phyloP scores from a whole-genome alignment of 1,140 invertebrate species.

The Drosophila micromelanica region DNA sequence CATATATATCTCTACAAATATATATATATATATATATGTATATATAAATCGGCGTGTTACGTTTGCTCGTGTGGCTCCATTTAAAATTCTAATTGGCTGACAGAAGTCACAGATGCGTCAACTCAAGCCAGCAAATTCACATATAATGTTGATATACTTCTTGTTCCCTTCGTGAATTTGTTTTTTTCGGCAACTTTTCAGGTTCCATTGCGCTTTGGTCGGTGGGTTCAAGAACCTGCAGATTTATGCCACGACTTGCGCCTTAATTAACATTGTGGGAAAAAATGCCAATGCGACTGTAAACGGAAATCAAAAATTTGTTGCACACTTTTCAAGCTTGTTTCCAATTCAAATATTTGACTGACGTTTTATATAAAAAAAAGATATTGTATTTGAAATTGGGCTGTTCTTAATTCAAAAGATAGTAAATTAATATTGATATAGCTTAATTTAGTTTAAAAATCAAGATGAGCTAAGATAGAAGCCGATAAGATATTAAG shows the following conservation, averaged over 20 bases:
- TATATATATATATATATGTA: conserved; percentile 4
- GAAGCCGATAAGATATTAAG: too few species aligned
- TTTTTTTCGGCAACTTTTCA: conserved; percentile 3
- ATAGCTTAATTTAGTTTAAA: too few species aligned
- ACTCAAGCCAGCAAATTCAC: too few species aligned
- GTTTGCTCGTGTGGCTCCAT: conserved; percentile 21
- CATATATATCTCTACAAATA: neutral
- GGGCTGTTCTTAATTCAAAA: too few species aligned
- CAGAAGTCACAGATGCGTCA: conserved; percentile 14
- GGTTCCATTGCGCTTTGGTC: conserved; percentile 6
- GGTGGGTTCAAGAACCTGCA: conserved; percentile 40
- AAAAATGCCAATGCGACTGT: conserved; percentile 8
- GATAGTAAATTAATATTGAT: too few species aligned
- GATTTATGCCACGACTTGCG: conserved; percentile 43
- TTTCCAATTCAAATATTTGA: neutral
- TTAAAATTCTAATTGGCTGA: conserved; percentile 43
- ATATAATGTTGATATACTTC: neutral
- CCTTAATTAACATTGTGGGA: conserved; percentile 39
- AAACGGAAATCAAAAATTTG: conserved; percentile 4
- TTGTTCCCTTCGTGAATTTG: neutral
- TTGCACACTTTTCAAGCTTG: neutral
- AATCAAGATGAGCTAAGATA: too few species aligned
- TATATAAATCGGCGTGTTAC: neutral
- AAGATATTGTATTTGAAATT: neutral
- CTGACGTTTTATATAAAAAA: neutral